Percentiles rank a stretch among this genome's conserved stretches.
Conservation (phyloP, 2,113 vertebrate genomes). For the Notothenia coriiceps region DNA sequence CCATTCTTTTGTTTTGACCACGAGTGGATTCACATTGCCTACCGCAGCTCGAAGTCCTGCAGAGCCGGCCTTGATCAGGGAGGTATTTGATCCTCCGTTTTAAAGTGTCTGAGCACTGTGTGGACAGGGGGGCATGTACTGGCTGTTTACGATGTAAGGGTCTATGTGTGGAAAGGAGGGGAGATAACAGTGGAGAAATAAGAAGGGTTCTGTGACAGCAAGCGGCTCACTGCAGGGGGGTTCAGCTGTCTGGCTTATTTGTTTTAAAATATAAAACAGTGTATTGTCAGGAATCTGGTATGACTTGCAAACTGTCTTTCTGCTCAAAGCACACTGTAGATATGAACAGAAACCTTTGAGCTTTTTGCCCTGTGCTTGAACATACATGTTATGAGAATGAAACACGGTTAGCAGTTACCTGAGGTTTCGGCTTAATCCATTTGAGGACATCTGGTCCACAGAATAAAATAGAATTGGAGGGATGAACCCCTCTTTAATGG, state of each 20-base stretch:
- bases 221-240: not conserved
- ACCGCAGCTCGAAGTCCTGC: conserved; percentile 51
- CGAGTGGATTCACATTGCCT: conserved; percentile 40
- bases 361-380: not conserved
- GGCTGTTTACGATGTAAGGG: conserved; percentile 14
- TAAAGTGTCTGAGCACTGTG: conserved; percentile 17
- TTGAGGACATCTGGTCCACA: no score
- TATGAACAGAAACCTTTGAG: conserved; percentile 12
- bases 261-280: conserved; percentile 32
- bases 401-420: no score
- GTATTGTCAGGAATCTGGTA: conserved; percentile 9
- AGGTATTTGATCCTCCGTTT: conserved; percentile 53
- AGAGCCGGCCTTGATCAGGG: conserved; percentile 49
- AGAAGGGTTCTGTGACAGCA: conserved; percentile 40
- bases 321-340: not conserved
- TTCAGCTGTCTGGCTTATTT: conserved; percentile 36
- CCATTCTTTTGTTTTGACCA: conserved; percentile 32
- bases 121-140: conserved; percentile 24
- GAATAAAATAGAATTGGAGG: no score
- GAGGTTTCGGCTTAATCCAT: no score
- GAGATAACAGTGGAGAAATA: conserved; percentile 32
- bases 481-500: no score
- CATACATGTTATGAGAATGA: no score
- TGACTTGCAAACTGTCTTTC: conserved; percentile 9
- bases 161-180: conserved; percentile 19